Evolutionary conservation across 2,113 vertebrate species (phyloP).

Genomic region (Petromus typicus): DNA sequence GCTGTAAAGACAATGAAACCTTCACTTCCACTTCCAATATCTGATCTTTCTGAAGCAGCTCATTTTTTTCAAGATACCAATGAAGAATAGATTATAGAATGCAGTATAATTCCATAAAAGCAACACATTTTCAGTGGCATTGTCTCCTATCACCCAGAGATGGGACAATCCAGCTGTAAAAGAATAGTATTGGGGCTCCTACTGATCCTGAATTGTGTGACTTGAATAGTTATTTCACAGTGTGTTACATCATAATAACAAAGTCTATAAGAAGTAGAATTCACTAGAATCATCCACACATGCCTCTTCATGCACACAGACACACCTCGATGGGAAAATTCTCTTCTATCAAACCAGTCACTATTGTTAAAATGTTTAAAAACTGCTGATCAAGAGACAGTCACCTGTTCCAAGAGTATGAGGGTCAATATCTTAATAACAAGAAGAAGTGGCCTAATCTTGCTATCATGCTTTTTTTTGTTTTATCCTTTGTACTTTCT

Average conservation of each 20-base stretch:
- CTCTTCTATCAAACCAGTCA: no score
- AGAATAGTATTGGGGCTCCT: neutral
- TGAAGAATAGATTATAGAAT: neutral
- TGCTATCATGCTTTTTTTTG: no score
- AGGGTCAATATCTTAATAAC: no score
- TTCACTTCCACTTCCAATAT: neutral
- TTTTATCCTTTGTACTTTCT: neutral
- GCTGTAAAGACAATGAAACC: neutral
- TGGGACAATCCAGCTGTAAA: neutral
- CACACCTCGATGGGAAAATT: no score
- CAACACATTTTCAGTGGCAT: neutral
- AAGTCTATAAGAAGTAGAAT: neutral
- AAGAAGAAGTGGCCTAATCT: no score
- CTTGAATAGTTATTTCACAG: neutral
- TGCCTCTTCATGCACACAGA: no score
- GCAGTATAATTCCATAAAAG: neutral
- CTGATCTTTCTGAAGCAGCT: neutral
- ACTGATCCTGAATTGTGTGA: neutral
- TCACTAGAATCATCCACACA: neutral
- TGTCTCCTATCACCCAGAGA: neutral
- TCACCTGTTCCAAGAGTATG: no score
- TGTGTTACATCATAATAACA: neutral
- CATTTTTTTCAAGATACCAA: neutral
- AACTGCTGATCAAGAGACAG: no score
- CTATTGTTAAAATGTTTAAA: no score